Conservation (phyloP, 2,113 vertebrate species). For the Peucedramus taeniatus region DNA sequence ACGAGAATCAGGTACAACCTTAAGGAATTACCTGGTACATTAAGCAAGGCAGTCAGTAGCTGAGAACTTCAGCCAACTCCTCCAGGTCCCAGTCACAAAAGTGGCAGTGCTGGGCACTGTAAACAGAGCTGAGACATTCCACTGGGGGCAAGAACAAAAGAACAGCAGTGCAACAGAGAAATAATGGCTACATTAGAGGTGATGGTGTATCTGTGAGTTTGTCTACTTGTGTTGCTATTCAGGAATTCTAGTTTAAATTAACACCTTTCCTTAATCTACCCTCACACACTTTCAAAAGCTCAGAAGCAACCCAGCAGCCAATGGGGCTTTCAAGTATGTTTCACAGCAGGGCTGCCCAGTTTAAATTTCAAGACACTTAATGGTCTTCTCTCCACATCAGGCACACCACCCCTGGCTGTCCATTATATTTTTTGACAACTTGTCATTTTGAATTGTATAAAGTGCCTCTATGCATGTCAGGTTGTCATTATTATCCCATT, state of each 20-base stretch:
- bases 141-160: neutral
- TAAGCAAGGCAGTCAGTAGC: neutral
- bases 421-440: constrained; percentile 15
- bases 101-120: neutral
- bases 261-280: neutral
- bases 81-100: neutral
- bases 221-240: neutral
- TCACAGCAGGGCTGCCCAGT: neutral
- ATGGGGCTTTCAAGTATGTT: neutral
- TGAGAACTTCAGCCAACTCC: neutral
- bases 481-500: neutral
- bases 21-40: neutral
- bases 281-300: neutral
- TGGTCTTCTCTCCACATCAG: neutral
- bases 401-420: neutral
- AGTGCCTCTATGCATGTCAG: neutral
- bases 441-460: constrained; percentile 1
- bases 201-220: neutral
- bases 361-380: neutral
- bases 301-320: neutral
- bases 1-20: neutral
- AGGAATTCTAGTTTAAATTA: neutral
- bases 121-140: neutral
- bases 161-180: neutral
- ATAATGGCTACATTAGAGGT: neutral